These are phyloP conservation scores for Melanotaenia boesemani DNA, from an alignment of 2,797 vertebrate genomes.

Conservation along the genomic window DNA sequence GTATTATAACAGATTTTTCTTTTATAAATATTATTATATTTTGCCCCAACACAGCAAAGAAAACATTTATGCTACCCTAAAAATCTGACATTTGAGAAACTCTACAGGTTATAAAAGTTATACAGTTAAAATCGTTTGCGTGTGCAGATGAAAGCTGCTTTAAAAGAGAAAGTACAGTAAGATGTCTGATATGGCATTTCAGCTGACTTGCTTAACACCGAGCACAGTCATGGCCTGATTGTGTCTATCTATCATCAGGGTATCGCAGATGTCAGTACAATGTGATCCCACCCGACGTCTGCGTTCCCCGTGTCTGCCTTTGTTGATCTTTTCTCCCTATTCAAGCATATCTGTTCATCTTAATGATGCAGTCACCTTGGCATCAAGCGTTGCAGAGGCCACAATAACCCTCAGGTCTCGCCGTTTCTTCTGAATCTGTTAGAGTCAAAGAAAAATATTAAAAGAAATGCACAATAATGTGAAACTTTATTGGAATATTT, in stretches of 20 bases:
- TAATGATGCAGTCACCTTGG: slow-evolving; percentile 88
- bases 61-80: background rate
- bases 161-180: slow-evolving; percentile 26
- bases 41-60: slow-evolving; percentile 1
- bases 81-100: slow-evolving; percentile 17
- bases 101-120: slow-evolving; percentile 4
- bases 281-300: slow-evolving; percentile 55
- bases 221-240: slow-evolving; percentile 48
- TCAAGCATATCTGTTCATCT: slow-evolving; percentile 68
- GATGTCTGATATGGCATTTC: slow-evolving; percentile 58
- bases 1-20: background rate
- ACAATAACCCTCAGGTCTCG: slow-evolving; percentile 94
- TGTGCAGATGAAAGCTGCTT: slow-evolving; percentile 47
- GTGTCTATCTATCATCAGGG: slow-evolving; percentile 60
- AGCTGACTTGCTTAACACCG: slow-evolving; percentile 50
- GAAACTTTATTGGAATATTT: background rate
- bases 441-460: slow-evolving; percentile 1
- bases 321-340: slow-evolving; percentile 40
- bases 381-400: slow-evolving; percentile 96
- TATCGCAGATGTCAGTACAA: slow-evolving; percentile 54
- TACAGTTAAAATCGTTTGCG: slow-evolving; percentile 24
- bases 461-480: background rate
- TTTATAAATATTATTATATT: background rate
- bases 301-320: slow-evolving; percentile 35
- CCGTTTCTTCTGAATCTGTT: slow-evolving; percentile 95